Base-by-base conservation (phyloP, 2,797 vertebrate species). In the Allobates femoralis region DNA sequence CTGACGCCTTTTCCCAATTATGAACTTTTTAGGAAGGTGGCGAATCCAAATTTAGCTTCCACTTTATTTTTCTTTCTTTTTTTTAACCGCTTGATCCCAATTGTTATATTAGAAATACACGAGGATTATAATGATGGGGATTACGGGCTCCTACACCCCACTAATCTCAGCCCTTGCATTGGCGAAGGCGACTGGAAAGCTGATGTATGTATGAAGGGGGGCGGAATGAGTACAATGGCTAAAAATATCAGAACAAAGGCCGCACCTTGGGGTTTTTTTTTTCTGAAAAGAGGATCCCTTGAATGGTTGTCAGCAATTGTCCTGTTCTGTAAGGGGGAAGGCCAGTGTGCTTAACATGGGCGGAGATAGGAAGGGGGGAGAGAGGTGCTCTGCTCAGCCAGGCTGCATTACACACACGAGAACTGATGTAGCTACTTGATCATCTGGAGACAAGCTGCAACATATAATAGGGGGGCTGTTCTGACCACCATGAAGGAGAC, bases 361-460 rank as follows among this genome's bases (percentile, higher is more conserved):
- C 93, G 93, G 93, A 90, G 91, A 93, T 90, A 89, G 87, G 90
- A 91, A 3, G 90, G 90, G 91, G 90, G 90, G 84, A 56, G 88
- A 90, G 91, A 92, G 89, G 90, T 91, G 91, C 89, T 89, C n/a
- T 85, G 75, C 32, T 87, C 90, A 90, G 91, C 82, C 89, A 88
- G 6, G 83, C 86, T 85, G 90, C 90, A 91, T 89, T 86, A 77
- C 76, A 55, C 51, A 60, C 91, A 89, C 56, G 90, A 90, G 89
- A 58, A 69, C 88, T 90, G 88, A 92, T 91, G 90, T 90, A 90
- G 92, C 89, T 86, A 90, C 90, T 88, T 90, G 67, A 91, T 89
- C 67, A 91, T 89, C 60, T 73, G 80, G 32, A 71, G 83, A 90
- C 90, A 85, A 89, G 90, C 81, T n/a, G 7, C 0, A 81, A n/a